phyloP scores from a whole-genome alignment of 2,888 invertebrate species.

The Bugula neritina region DNA sequence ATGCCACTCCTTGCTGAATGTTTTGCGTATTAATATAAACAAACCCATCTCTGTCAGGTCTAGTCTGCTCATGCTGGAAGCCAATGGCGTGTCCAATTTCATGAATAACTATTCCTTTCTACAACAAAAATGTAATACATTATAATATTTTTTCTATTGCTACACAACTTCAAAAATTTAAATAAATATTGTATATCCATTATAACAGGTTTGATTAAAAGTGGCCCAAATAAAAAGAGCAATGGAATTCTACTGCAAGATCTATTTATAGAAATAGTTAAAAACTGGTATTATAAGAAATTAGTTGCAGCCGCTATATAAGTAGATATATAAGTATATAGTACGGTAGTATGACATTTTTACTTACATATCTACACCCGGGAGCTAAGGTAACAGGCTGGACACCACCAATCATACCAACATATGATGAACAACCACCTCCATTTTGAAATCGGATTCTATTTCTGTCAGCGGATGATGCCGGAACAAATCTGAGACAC shows the following conservation, averaged over 20 bases:
- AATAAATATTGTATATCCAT: too few relatives aligned
- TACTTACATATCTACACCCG: conserved; percentile 44
- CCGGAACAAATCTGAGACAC: conserved; percentile 35
- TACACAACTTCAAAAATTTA: too few relatives aligned
- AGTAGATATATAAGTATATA: too few relatives aligned
- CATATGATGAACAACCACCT: conserved; percentile 69
- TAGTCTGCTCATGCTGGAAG: conserved; percentile 31
- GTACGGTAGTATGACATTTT: too few relatives aligned
- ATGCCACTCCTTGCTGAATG: conserved; percentile 26
- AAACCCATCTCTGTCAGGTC: conserved; percentile 29
- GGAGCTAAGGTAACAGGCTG: conserved; percentile 66
- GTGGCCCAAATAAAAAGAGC: too few relatives aligned
- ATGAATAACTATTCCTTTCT: conserved; percentile 30
- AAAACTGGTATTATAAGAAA: too few relatives aligned
- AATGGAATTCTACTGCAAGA: too few relatives aligned
- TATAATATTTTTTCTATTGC: too few relatives aligned
- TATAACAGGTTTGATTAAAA: too few relatives aligned
- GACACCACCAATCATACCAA: conserved; percentile 68
- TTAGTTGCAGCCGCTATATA: too few relatives aligned
- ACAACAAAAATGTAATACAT: background rate
- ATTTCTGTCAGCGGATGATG: conserved; percentile 32
- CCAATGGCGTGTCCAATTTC: conserved; percentile 31
- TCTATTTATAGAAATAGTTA: too few relatives aligned
- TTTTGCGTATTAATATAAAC: conserved; percentile 27
- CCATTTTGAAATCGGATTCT: conserved; percentile 34